Percentiles rank a stretch among this genome's conserved stretches.
Evolutionary conservation across 2,888 invertebrate genomes (phyloP).

Genomic region (Nesidiocoris tenuis): DNA sequence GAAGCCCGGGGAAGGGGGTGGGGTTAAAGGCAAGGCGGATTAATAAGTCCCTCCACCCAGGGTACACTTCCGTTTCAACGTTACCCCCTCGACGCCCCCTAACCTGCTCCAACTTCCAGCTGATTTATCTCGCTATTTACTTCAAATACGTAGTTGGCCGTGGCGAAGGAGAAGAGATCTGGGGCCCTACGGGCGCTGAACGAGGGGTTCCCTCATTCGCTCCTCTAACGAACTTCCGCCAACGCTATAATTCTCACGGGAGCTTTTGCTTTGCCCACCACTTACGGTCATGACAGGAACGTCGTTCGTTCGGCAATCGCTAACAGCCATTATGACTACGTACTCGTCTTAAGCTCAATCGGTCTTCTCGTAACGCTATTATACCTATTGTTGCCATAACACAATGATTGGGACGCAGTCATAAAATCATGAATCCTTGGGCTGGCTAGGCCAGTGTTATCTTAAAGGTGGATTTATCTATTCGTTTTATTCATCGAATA

Average conservation of each 20-base stretch:
- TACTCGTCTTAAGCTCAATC: too few relatives aligned
- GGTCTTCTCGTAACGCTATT: too few relatives aligned
- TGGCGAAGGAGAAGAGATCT: conserved; percentile 2
- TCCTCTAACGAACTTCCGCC: conserved; percentile 38
- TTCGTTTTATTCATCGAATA: too few relatives aligned
- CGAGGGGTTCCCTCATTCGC: conserved; percentile 34
- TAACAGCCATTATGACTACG: too few relatives aligned
- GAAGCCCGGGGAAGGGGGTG: background rate
- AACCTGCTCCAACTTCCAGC: conserved; percentile 22
- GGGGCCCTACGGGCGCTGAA: background rate
- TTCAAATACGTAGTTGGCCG: conserved; percentile 30
- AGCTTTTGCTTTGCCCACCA: background rate
- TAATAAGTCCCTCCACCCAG: conserved; percentile 32
- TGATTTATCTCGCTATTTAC: conserved; percentile 39
- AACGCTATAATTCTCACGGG: conserved; percentile 35
- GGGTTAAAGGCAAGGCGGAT: conserved; percentile 28
- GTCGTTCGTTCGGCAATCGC: too few relatives aligned
- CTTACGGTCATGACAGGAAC: background rate
- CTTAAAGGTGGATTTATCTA: too few relatives aligned
- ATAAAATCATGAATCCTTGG: too few relatives aligned
- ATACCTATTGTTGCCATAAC: too few relatives aligned
- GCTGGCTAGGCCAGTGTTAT: too few relatives aligned
- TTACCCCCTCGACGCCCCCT: background rate
- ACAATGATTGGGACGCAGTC: too few relatives aligned
- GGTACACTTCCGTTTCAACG: background rate